These are phyloP conservation scores for Syncerus caffer DNA, from an alignment of 2,797 vertebrate species.

Conservation along the genomic window DNA sequence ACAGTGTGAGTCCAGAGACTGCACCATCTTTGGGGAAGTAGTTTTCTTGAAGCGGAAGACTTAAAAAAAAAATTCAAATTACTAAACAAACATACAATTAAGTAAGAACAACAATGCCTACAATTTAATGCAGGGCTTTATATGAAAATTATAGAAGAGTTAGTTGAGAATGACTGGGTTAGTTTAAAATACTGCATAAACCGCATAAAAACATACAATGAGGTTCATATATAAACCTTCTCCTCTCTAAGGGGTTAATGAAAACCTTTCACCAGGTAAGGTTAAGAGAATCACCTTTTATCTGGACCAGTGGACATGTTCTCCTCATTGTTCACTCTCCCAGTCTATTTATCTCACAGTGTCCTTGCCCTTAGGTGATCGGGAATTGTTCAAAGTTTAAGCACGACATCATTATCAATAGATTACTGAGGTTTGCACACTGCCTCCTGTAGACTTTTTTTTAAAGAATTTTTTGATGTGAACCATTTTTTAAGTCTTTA, in stretches of 20 bases:
- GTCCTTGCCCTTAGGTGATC: background rate
- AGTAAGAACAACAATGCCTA: background rate
- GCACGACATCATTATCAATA: background rate
- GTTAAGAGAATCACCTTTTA: background rate
- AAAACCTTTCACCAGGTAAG: background rate
- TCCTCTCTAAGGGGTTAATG: background rate
- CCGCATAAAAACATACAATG: background rate
- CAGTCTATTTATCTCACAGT: background rate
- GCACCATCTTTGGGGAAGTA: background rate
- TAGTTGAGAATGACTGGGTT: background rate
- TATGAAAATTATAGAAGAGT: background rate
- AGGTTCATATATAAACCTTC: background rate
- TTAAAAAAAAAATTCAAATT: background rate
- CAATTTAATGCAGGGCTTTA: background rate
- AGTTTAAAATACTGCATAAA: background rate
- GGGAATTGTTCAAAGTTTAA: background rate
- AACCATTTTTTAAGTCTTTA: background rate
- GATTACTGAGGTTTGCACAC: background rate
- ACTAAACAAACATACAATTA: background rate
- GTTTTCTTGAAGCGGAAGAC: background rate
- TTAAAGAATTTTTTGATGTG: background rate
- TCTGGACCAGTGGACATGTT: background rate
- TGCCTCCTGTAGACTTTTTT: background rate
- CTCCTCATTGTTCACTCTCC: background rate
- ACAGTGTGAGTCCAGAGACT: background rate